Base-by-base conservation (phyloP, 2,113 vertebrate species). In the Gambusia affinis region DNA sequence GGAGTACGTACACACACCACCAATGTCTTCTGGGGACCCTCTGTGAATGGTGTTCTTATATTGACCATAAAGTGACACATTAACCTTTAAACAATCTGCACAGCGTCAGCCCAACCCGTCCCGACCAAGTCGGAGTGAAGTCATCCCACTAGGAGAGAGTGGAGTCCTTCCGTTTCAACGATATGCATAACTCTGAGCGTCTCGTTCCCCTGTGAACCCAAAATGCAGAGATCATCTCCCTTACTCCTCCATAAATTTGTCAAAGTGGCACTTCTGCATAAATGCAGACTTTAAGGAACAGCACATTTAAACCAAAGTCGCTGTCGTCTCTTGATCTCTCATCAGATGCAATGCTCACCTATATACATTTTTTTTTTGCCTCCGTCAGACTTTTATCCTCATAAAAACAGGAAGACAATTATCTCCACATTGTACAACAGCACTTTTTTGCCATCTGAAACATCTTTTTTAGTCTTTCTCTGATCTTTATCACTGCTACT, bases 181-280 rank as follows among this genome's bases (percentile, higher is more conserved):
- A 95, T 93, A 97, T 95, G 96, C 96, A 96, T 96, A 96, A 95
- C 66, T 93, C 95, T 92, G 95, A 95, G 73, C 72, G 93, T 95
- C 94, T 96, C 95, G 93, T 93, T 96, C 95, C 95, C 95, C 93
- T 90, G 95, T 94, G 95, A 95, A 96, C 95, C 95, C 37, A 42
- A 95, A 96, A 95, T 87, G 94, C 95, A 95, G 94, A 96, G 94
- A 97, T 96, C 96, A 95, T 95, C 95, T 96, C 96, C 96, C 95
- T 94, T 91, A 93, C n/a, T 94, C 95, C 94, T 95, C 93, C 94
- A 95, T 95, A 96, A 96, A 97, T 96, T 96, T 96, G 96, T 96
- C 95, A 95, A 95, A 96, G 96, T 95, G 95, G 96, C 96, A 97
- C 94, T 97, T 97, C 95, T 96, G 95, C 96, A 96, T 95, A 92